phyloP scores from a whole-genome alignment of 2,797 vertebrate genomes.

The Pseudochaenichthys georgianus region DNA sequence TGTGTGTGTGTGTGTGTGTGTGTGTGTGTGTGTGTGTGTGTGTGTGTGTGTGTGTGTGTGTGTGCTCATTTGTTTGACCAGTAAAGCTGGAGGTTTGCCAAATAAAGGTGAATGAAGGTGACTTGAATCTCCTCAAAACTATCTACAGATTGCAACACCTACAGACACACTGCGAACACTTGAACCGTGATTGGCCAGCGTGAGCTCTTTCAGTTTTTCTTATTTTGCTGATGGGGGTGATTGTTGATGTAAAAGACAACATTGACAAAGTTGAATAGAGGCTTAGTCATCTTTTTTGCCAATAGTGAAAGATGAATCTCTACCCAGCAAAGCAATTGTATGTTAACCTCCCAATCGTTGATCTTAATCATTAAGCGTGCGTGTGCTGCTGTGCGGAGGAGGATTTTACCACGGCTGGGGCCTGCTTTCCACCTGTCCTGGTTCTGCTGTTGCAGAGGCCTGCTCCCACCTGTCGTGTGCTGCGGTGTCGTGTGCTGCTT shows the following conservation, averaged over 20 bases:
- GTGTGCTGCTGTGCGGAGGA: too few relatives aligned
- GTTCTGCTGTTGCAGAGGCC: too few relatives aligned
- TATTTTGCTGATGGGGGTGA: background rate
- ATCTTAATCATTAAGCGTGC: background rate
- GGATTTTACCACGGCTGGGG: too few relatives aligned
- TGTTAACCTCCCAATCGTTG: too few relatives aligned
- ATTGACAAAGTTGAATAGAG: background rate
- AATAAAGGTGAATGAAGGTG: background rate
- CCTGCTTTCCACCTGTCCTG: too few relatives aligned
- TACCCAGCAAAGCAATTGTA: background rate
- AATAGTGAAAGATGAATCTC: background rate
- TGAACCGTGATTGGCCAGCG: background rate
- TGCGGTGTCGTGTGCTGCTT: too few relatives aligned
- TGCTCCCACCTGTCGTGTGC: too few relatives aligned
- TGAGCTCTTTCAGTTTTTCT: background rate
- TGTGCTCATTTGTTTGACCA: background rate
- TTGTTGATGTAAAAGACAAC: background rate
- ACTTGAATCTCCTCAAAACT: background rate
- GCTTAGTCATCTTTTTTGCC: background rate
- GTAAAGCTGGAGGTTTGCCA: background rate
- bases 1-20: background rate
- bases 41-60: background rate
- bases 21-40: constrained; percentile 3
- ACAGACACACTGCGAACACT: background rate
- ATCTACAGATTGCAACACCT: background rate